Percentiles rank a stretch among this genome's conserved stretches.
Conservation (phyloP, 2,113 vertebrate genomes). For the Phyllopteryx taeniolatus region DNA sequence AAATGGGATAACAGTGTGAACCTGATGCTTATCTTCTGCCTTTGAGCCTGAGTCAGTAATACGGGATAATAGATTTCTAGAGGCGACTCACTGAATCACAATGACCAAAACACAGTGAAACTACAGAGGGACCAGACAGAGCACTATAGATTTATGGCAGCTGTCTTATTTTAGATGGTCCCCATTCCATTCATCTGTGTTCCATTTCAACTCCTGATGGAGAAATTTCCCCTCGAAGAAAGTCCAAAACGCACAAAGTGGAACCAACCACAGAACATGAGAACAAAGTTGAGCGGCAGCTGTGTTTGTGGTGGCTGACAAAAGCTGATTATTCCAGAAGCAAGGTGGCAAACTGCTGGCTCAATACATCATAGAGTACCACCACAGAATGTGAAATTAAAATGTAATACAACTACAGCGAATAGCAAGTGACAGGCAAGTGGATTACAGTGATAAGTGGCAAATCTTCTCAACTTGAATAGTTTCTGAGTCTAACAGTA, state of each 20-base stretch:
- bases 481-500: background rate
- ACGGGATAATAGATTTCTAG: slow-evolving; percentile 26
- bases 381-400: slow-evolving; percentile 18
- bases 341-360: slow-evolving; percentile 7
- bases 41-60: slow-evolving; percentile 22
- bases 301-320: slow-evolving; percentile 12
- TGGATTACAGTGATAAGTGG: slow-evolving; percentile 13
- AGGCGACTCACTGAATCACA: slow-evolving; percentile 21
- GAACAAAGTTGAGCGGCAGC: slow-evolving; percentile 14
- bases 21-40: slow-evolving; percentile 40
- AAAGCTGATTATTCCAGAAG: background rate
- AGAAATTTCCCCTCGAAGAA: slow-evolving; percentile 13
- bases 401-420: background rate
- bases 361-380: background rate
- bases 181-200: slow-evolving; percentile 2
- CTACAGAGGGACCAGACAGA: background rate
- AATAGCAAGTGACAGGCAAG: background rate
- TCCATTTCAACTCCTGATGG: slow-evolving; percentile 22
- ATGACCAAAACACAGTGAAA: slow-evolving; percentile 15
- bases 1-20: slow-evolving; percentile 27
- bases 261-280: slow-evolving; percentile 17
- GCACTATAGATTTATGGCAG: slow-evolving; percentile 17
- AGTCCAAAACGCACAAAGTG: slow-evolving; percentile 13
- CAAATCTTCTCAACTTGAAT: slow-evolving; percentile 13
- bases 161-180: slow-evolving; percentile 25